A percentile compares a stretch with the other conserved stretches of the same genome.
Evolutionary conservation across 2,113 vertebrate genomes (phyloP).

Genomic region (Caloenas nicobarica): DNA sequence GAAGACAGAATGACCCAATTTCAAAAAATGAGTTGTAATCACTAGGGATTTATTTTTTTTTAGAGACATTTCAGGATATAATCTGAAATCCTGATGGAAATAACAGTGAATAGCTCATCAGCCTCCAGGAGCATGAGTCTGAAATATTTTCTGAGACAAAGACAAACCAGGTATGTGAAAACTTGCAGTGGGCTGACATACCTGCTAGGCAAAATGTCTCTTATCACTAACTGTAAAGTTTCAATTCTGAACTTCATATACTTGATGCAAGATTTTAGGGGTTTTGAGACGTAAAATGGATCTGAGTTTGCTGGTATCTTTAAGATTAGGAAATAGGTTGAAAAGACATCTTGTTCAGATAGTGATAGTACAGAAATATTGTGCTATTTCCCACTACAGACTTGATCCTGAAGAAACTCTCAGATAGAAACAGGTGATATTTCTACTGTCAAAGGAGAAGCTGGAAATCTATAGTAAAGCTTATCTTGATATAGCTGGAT

Average conservation of each 20-base stretch:
- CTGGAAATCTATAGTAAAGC: background rate
- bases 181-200: conserved; percentile 21
- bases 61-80: background rate
- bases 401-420: background rate
- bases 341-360: conserved; percentile 44
- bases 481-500: conserved; percentile 9
- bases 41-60: background rate
- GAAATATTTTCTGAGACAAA: conserved; percentile 33
- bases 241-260: conserved; percentile 27
- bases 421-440: background rate
- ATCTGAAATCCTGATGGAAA: conserved; percentile 42
- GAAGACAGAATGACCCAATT: conserved; percentile 55
- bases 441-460: background rate
- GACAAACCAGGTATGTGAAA: conserved; percentile 52
- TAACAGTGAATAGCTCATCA: conserved; percentile 29
- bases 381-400: background rate
- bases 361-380: background rate
- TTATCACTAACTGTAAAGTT: conserved; percentile 40
- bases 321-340: conserved; percentile 42
- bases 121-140: conserved; percentile 35
- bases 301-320: conserved; percentile 13
- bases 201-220: conserved; percentile 47
- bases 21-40: conserved; percentile 55
- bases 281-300: conserved; percentile 28
- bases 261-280: conserved; percentile 1